These are phyloP conservation scores for Sibirionetta formosa DNA, from an alignment of 2,797 vertebrate species.

Conservation along the genomic window DNA sequence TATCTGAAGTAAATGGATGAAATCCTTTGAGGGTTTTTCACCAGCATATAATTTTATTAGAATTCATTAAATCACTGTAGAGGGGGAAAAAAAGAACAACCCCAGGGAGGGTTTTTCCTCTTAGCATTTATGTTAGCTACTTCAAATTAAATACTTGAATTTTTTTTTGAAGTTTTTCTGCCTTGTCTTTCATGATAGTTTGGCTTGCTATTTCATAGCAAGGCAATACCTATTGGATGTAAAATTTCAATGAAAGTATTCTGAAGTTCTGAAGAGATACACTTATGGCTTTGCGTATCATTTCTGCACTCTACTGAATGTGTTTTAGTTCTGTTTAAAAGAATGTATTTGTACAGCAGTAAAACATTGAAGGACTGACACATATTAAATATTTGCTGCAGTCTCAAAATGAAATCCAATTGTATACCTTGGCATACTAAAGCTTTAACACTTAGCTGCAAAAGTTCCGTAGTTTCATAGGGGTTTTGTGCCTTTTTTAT, in stretches of 20 bases:
- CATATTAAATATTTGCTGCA: not conserved
- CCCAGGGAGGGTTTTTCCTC: not conserved
- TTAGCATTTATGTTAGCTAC: not conserved
- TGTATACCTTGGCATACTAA: not conserved
- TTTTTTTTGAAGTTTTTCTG: not conserved
- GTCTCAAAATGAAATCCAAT: not conserved
- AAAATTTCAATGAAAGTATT: not conserved
- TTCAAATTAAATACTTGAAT: not conserved
- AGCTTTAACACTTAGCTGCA: not conserved
- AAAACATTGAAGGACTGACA: not conserved
- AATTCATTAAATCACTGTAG: constrained; percentile 15
- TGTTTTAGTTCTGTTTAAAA: not conserved
- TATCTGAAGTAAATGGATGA: constrained; percentile 36
- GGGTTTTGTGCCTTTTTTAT: not conserved
- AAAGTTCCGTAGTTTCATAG: not conserved
- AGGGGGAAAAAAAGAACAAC: not conserved
- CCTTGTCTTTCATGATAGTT: not conserved
- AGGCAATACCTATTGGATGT: not conserved
- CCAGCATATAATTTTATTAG: constrained; percentile 40
- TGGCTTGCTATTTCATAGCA: not conserved
- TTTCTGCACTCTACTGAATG: not conserved
- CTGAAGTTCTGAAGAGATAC: not conserved
- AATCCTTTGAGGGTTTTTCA: constrained; percentile 21
- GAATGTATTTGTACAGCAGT: not conserved
- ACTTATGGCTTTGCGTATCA: not conserved